Evolutionary conservation across 2,888 invertebrate genomes (phyloP).

Genomic region (Apodemia duryi): DNA sequence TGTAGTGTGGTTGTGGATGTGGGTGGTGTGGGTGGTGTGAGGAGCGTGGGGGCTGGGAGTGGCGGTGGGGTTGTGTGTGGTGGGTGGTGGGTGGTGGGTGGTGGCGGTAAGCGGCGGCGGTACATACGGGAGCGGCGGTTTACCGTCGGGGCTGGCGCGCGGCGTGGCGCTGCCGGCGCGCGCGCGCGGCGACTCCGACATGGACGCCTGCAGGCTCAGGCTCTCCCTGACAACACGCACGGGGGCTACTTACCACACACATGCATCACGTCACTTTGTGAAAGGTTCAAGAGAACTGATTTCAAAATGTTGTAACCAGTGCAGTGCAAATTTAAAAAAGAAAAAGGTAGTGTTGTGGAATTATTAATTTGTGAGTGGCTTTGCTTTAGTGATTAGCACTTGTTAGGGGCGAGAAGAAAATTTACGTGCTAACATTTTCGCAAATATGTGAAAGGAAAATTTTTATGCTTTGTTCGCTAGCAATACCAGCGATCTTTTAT

Average conservation of each 20-base stretch:
- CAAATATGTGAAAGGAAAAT: no score
- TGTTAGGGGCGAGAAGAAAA: no score
- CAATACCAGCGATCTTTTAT: no score
- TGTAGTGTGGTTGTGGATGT: no score
- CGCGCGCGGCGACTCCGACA: conserved; percentile 74
- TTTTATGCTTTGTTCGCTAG: no score
- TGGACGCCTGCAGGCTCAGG: conserved; percentile 81
- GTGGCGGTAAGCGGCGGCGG: conserved; percentile 37
- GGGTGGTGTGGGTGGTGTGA: conserved; percentile 24
- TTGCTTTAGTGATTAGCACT: no score
- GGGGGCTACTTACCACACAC: neutral
- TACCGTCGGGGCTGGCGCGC: conserved; percentile 76
- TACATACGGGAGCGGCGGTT: conserved; percentile 72
- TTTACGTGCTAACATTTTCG: no score
- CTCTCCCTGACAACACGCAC: conserved; percentile 60
- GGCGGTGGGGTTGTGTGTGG: conserved; percentile 23
- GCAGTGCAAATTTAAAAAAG: no score
- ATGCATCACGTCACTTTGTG: neutral
- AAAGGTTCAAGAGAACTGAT: no score
- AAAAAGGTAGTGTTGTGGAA: no score
- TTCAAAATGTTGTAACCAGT: no score
- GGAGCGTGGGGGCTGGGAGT: conserved; percentile 24
- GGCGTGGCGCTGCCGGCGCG: conserved; percentile 59
- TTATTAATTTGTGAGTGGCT: no score
- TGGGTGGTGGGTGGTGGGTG: conserved; percentile 36